Base-by-base conservation (phyloP, 2,888 invertebrate genomes). In the Tachystola acroxantha region DNA sequence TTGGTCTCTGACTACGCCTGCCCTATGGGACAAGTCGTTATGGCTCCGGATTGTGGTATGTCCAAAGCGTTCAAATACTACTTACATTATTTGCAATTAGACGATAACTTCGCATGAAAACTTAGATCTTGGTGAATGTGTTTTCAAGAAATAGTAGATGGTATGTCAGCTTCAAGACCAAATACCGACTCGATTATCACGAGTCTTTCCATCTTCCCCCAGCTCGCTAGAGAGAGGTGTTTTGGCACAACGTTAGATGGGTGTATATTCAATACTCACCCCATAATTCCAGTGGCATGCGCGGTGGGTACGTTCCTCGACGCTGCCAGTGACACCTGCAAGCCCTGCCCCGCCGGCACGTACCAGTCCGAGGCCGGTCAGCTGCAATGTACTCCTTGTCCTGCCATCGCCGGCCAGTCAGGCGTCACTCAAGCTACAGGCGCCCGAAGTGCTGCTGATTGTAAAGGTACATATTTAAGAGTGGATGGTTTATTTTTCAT, bases 291-390 rank as follows among this genome's bases (percentile, higher is more conserved):
- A 94, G 94, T 97, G 37, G 95, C 96, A 13, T 98, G 98, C 70
- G 93, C 97, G 10, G 92, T 96, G 45, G 98, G 98, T 43, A 96
- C 96, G 1, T 97, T 88, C 86, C 95, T 94, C 64, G 91, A 96
- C 47, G 89, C 90, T 28, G 90, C 90, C 3, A 92, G 92, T 41
- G 92, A 93, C 59, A 89, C 91, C 10, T 98, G 98, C 68, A 85
- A 92, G 28, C 91, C 94, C 13, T 98, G 98, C 60, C 93, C 95
- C 0, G 87, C 93, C 26, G 98, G 98, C 45, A 94, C 93, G 0
- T 99, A 97, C 73, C 98, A 98, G 76, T 96, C 97, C 43, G 96
- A 97, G 77, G 91, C 94, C 1, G 97, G 97, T 1, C 96, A 97
- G 67, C 80, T 93, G 29, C 94, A 94, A 60, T 99, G 99, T 77